phyloP scores from a whole-genome alignment of 2,797 vertebrate genomes.

The Sebastiscus tertius region DNA sequence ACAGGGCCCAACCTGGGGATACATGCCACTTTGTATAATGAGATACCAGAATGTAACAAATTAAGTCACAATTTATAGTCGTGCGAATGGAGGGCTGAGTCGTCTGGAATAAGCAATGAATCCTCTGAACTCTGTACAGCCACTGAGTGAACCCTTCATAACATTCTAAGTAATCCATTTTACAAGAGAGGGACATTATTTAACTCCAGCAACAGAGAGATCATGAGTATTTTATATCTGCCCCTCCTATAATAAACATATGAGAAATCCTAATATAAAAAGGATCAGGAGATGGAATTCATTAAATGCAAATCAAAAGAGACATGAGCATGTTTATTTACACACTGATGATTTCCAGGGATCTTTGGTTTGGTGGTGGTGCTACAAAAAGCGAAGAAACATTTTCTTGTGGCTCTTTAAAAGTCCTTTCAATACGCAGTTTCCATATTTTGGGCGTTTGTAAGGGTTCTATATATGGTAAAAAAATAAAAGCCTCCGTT shows the following conservation, averaged over 20 bases:
- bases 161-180: conserved; percentile 7
- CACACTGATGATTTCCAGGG: background rate
- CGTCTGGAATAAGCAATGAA: conserved; percentile 34
- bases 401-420: background rate
- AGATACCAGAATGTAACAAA: conserved; percentile 42
- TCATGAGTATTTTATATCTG: background rate
- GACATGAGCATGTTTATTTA: background rate
- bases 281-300: background rate
- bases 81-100: background rate
- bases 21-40: conserved; percentile 51
- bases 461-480: conserved; percentile 27
- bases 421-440: background rate
- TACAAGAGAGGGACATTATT: conserved; percentile 6
- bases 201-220: background rate
- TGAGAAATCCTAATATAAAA: background rate
- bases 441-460: background rate
- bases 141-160: conserved; percentile 7
- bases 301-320: background rate
- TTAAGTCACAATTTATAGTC: conserved; percentile 39
- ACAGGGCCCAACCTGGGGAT: background rate
- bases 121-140: conserved; percentile 16
- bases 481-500: conserved; percentile 22
- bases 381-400: background rate
- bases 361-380: background rate
- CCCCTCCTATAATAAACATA: background rate